A percentile compares a stretch with the other conserved stretches of the same genome.
Evolutionary conservation across 1,140 invertebrate species (phyloP).

Genomic region (Megathymus violae): DNA sequence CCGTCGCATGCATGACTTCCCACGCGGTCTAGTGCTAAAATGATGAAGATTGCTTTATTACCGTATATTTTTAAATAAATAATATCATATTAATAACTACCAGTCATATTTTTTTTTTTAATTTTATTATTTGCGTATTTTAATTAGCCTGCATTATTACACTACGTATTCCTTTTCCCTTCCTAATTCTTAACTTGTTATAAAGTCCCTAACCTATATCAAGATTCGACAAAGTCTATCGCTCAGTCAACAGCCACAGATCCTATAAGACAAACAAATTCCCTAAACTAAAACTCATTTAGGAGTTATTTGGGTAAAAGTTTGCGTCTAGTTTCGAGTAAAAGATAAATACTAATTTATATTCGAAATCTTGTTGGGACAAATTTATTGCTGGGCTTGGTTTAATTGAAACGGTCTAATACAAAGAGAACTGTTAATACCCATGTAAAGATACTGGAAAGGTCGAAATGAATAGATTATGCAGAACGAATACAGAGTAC

Average conservation of each 20-base stretch:
- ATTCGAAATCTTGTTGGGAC: constrained; percentile 43
- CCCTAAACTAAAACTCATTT: constrained; percentile 29
- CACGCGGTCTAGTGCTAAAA: too few species aligned
- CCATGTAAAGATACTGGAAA: constrained; percentile 9
- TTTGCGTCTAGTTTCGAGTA: constrained; percentile 15
- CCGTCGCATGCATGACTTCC: too few species aligned
- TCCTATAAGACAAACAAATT: constrained; percentile 11
- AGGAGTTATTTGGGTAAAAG: constrained; percentile 20
- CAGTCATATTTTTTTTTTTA: too few species aligned
- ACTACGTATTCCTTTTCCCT: too few species aligned
- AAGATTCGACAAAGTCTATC: background rate
- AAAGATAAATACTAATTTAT: constrained; percentile 49
- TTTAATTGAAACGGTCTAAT: constrained; percentile 49
- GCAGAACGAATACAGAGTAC: too few species aligned
- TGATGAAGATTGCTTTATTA: too few species aligned
- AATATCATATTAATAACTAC: too few species aligned
- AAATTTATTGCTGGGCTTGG: constrained; percentile 43
- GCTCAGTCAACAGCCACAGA: background rate
- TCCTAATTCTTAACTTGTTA: too few species aligned
- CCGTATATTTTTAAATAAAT: too few species aligned
- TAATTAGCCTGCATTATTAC: too few species aligned
- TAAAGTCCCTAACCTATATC: background rate
- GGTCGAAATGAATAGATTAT: too few species aligned
- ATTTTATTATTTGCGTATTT: too few species aligned
- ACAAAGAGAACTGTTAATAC: constrained; percentile 22